Percentiles rank a stretch among this genome's conserved stretches.
These are phyloP conservation scores for Myripristis murdjan DNA, from an alignment of 2,797 vertebrate species.

Conservation along the genomic window DNA sequence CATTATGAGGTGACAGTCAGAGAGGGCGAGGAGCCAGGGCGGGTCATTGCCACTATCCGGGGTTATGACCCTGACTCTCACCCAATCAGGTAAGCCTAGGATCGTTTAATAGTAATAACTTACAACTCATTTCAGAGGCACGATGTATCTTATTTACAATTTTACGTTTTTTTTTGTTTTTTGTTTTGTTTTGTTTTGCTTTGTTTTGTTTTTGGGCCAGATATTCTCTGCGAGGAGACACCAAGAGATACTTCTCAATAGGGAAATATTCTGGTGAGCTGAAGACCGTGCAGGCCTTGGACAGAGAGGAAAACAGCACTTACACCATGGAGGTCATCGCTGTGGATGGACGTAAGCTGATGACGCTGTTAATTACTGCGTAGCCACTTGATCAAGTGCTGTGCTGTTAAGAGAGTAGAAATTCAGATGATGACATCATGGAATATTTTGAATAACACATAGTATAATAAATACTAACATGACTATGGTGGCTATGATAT, in stretches of 20 bases:
- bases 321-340: constrained; percentile 89
- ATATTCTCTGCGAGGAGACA: constrained; percentile 88
- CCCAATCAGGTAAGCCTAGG: constrained; percentile 78
- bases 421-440: too few species aligned
- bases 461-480: too few species aligned
- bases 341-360: constrained; percentile 85
- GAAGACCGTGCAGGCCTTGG: constrained; percentile 84
- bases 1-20: constrained; percentile 88
- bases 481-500: neutral
- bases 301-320: constrained; percentile 86
- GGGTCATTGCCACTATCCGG: constrained; percentile 87
- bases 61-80: constrained; percentile 85
- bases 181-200: constrained; percentile 10
- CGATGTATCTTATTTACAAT: neutral
- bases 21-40: constrained; percentile 85
- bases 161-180: constrained; percentile 8
- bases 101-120: neutral
- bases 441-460: too few species aligned
- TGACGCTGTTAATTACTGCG: neutral
- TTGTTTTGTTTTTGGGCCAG: constrained; percentile 61
- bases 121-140: neutral
- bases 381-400: neutral
- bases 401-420: too few species aligned
- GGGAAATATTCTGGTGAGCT: constrained; percentile 88
- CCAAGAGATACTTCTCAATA: constrained; percentile 88